Base-by-base conservation (phyloP, 2,113 vertebrate genomes). In the Capra hircus region DNA sequence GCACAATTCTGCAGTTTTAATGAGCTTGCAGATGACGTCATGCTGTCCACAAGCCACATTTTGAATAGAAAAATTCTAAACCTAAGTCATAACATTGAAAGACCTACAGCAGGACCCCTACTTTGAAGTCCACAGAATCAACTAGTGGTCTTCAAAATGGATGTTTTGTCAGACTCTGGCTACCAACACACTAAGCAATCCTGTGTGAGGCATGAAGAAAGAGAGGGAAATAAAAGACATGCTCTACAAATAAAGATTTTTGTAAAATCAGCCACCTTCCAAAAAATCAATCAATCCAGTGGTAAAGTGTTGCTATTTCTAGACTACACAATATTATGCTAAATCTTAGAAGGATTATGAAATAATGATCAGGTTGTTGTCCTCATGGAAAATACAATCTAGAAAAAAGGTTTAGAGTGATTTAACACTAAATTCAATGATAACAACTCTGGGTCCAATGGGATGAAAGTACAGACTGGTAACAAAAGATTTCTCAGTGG, bases 331-430 rank as follows among this genome's bases (percentile, higher is more conserved):
- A 55, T 10, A 48, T 45, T 74, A 94, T 36, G 43, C 43, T 91
- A 93, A 96, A 59, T 95, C 93, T 89, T 87, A 92, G 53, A 21
- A 78, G 33, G 57, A 81, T 82, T 81, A 81, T 57, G 77, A 82
- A 36, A 96, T 10, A 10, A 43, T 62, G 94, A 81, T 40, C 64
- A 53, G 48, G 78, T 60, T 83, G 7, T 12, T 91, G 8, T 57
- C 28, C 16, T 62, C 83, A 93, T 27, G 74, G 16, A 89, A 89
- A 21, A 71, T 59, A 6, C 10, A 36, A 83, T 83, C 43, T 87
- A 90, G 59, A 74, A 80, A 92, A 95, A 59, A 82, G 60, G 64
- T 60, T 91, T 67, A 85, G 45, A 94, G 33, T 1, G 62, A 92
- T 23, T 55, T 23, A 40, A 10, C 40, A 87, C 78, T 93, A 80